Evolutionary conservation across 2,888 invertebrate species (phyloP), one percentile per base, ranked within the genome.

Genomic region (Lycia hirtaria): DNA sequence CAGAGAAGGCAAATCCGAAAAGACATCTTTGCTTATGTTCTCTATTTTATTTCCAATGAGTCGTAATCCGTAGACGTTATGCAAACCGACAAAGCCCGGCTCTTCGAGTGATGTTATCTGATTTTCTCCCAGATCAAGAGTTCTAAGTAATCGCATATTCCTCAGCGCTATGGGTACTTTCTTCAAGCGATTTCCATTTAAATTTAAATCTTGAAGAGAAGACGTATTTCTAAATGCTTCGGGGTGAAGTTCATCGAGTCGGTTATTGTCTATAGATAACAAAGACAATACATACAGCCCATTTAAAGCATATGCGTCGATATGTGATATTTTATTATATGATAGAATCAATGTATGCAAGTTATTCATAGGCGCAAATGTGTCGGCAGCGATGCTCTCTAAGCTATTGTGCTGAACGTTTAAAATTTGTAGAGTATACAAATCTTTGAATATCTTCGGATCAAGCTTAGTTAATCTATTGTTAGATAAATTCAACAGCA

Each of bases 71-170:
- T 97, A 97, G 56, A 99, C 93, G 81, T 96, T 97, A 67, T 94
- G 95, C 92, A 98, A 94, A 40, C 97, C 97, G 62, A 95, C 94
- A 82, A 98, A 97, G 45, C 96, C 96, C 7, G 96, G 95, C 69
- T 96, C 95, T 68, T 96, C 96, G 58, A 99, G 87, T 55, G 94
- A 94, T 53, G 94, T 94, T 80, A 99, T 96, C 81, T 94, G 93
- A 92, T 99, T 99, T 87, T 98, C 97, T 55, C 97, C 98, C 69
- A 99, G 93, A 90, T 98, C 97, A 61, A 99, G 94, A 44, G 97
- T 97, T 81, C 96, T 94, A 75, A 98, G 91, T 75, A 97, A 93
- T 67, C 96, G 94, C 96, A 98, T 96, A 87, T 97, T 96, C 80
- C 95, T 94, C 60, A 98, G 86, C 19, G 97, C 97, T 73, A 95